A percentile compares a stretch with the other conserved stretches of the same genome.
Conservation (phyloP, 2,888 invertebrate genomes). For the Aphodius sticticus region DNA sequence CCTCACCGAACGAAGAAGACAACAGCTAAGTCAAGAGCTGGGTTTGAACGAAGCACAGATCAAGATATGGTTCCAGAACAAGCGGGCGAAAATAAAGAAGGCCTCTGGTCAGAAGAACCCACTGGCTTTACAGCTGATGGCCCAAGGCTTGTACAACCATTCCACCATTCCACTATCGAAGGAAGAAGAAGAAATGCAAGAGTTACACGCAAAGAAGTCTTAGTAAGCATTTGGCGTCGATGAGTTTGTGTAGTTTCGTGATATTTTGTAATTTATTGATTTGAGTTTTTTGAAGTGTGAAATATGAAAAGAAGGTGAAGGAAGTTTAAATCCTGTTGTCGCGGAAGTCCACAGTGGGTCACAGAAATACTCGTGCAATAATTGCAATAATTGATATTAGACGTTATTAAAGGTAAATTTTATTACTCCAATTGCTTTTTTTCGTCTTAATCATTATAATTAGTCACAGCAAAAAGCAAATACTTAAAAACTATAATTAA, state of each 20-base stretch:
- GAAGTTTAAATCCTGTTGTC: too few relatives aligned
- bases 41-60: conserved; percentile 96
- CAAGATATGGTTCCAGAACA: conserved; percentile 98
- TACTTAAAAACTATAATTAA: too few relatives aligned
- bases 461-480: too few relatives aligned
- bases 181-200: conserved; percentile 77
- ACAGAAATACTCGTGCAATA: too few relatives aligned
- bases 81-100: conserved; percentile 96
- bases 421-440: too few relatives aligned
- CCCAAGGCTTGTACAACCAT: conserved; percentile 94
- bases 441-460: too few relatives aligned
- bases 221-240: conserved; percentile 41
- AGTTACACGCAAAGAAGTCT: conserved; percentile 57
- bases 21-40: conserved; percentile 88
- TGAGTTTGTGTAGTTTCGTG: conserved; percentile 30
- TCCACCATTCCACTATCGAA: conserved; percentile 79
- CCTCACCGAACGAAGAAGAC: conserved; percentile 90
- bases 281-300: neutral
- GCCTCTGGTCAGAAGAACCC: conserved; percentile 85
- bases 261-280: conserved; percentile 21
- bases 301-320: too few relatives aligned
- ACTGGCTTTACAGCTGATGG: conserved; percentile 89
- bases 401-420: too few relatives aligned
- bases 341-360: too few relatives aligned
- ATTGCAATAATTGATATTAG: too few relatives aligned